Evolutionary conservation across 2,113 vertebrate species (phyloP).

Genomic region (Hydropotes inermis): DNA sequence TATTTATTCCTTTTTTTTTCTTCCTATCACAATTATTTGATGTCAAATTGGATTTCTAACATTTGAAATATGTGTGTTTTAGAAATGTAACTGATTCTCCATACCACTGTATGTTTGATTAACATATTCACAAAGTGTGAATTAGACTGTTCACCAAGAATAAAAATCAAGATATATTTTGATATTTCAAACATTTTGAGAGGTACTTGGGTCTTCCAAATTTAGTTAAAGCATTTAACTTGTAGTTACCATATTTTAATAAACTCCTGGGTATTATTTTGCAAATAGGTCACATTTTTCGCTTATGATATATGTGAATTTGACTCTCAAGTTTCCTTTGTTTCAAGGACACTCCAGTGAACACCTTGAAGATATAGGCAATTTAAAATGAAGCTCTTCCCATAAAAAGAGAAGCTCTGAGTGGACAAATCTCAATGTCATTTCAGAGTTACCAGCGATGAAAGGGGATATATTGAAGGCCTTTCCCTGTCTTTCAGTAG

Average conservation of each 20-base stretch:
- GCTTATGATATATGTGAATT: not conserved
- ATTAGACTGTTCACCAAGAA: not conserved
- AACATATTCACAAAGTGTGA: not conserved
- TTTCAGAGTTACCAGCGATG: conserved; percentile 21
- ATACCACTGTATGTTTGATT: not conserved
- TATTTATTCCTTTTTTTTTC: not conserved
- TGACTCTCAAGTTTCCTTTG: not conserved
- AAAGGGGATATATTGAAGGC: not conserved
- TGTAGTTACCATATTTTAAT: not conserved
- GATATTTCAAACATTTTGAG: not conserved
- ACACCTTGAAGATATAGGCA: not conserved
- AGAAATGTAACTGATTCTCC: not conserved
- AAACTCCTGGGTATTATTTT: not conserved
- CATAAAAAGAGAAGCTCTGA: not conserved
- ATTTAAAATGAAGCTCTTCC: not conserved
- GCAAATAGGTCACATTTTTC: not conserved
- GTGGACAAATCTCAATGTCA: not conserved
- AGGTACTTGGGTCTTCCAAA: not conserved
- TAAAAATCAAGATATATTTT: not conserved
- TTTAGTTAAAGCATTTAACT: not conserved
- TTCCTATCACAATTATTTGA: not conserved
- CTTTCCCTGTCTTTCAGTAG: conserved; percentile 33
- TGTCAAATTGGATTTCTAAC: not conserved
- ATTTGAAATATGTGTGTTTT: not conserved
- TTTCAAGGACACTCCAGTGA: not conserved